Conservation (phyloP, 2,888 invertebrate species). For the Monoplex corrugatus region DNA sequence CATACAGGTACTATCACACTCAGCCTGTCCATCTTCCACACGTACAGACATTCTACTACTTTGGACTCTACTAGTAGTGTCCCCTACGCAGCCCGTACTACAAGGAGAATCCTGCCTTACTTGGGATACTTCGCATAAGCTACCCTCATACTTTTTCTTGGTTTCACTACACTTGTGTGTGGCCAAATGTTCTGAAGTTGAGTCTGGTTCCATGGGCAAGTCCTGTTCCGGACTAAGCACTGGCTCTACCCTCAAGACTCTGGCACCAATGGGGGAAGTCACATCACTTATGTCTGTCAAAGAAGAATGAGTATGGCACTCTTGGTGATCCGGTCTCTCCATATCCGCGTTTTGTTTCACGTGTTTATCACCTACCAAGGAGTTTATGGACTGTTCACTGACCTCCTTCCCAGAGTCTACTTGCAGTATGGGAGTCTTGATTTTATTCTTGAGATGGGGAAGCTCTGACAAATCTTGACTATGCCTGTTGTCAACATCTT, state of each 20-base stretch:
- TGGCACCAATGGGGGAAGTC: background rate
- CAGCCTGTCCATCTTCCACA: slow-evolving; percentile 32
- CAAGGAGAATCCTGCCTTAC: background rate
- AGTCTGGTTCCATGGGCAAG: slow-evolving; percentile 37
- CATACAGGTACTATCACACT: slow-evolving; percentile 51
- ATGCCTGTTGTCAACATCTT: background rate
- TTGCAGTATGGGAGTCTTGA: background rate
- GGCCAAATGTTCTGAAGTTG: slow-evolving; percentile 36
- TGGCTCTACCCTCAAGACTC: background rate
- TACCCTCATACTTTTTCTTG: background rate
- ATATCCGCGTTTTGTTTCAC: background rate
- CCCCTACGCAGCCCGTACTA: background rate
- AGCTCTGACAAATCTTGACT: background rate
- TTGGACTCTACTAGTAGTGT: background rate
- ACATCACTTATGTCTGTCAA: slow-evolving; percentile 18
- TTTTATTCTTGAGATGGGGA: background rate
- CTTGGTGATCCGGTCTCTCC: background rate
- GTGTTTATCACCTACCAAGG: background rate
- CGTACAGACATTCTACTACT: slow-evolving; percentile 1
- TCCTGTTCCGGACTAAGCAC: slow-evolving; percentile 42
- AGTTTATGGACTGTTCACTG: background rate
- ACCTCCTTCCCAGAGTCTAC: background rate
- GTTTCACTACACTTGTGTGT: background rate
- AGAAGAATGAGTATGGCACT: slow-evolving; percentile 20
- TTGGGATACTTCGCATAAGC: background rate